Percentiles rank a stretch among this genome's conserved stretches.
Conservation (phyloP, 2,888 invertebrate species). For the Lithodes maja region DNA sequence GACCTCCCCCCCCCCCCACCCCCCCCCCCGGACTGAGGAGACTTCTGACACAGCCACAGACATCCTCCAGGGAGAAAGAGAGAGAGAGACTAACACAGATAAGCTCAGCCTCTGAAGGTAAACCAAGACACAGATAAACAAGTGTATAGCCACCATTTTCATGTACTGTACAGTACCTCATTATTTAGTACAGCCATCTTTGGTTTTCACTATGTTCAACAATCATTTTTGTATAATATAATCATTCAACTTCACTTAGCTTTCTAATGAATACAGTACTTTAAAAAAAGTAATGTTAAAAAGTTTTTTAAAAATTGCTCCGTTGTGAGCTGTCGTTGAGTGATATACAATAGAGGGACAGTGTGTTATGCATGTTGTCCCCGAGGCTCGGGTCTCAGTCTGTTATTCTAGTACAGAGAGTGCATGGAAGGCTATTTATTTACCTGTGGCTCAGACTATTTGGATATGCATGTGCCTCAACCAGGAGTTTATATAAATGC, state of each 20-base stretch:
- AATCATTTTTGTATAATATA: neutral
- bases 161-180: conserved; percentile 5
- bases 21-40: conserved; percentile 14
- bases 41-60: conserved; percentile 20
- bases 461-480: conserved; percentile 64
- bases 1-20: conserved; percentile 14
- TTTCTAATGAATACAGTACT: neutral
- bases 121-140: conserved; percentile 17
- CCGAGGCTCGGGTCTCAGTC: conserved; percentile 45
- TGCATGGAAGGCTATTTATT: conserved; percentile 54
- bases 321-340: too few relatives aligned
- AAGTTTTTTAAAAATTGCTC: too few relatives aligned
- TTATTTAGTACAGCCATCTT: conserved; percentile 9
- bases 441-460: conserved; percentile 52
- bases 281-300: too few relatives aligned
- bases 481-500: conserved; percentile 36
- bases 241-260: neutral
- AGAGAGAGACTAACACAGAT: conserved; percentile 20
- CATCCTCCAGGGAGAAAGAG: conserved; percentile 17
- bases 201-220: neutral
- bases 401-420: conserved; percentile 27
- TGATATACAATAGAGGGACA: neutral
- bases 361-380: conserved; percentile 45
- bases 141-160: conserved; percentile 17
- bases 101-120: conserved; percentile 17